Percentiles rank a stretch among this genome's conserved stretches.
These are phyloP conservation scores for Macrobrachium rosenbergii DNA, from an alignment of 1,140 invertebrate species.

Conservation along the genomic window DNA sequence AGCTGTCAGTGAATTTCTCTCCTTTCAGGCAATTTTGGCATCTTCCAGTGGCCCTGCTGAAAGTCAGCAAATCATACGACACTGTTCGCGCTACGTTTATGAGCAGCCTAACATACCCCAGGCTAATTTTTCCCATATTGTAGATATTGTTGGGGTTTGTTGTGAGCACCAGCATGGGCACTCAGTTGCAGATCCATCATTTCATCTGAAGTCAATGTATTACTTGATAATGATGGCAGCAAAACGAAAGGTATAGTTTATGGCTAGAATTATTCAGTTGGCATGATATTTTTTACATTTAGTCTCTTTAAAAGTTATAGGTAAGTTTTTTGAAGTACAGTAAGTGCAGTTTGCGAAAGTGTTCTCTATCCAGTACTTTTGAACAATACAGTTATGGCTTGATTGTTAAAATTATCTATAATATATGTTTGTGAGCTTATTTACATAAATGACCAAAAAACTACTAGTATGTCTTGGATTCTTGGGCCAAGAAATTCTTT, in stretches of 20 bases:
- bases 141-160: slow-evolving; percentile 24
- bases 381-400: no score
- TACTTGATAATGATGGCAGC: slow-evolving; percentile 15
- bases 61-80: slow-evolving; percentile 24
- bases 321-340: no score
- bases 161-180: slow-evolving; percentile 16
- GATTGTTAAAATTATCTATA: no score
- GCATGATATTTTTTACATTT: no score
- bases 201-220: slow-evolving; percentile 37
- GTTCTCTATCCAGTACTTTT: no score
- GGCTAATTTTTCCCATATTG: background rate
- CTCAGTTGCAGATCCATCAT: slow-evolving; percentile 3
- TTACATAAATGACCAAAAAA: no score
- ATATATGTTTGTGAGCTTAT: no score
- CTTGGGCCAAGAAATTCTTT: no score
- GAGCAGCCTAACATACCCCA: slow-evolving; percentile 2
- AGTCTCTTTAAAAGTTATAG: no score
- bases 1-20: no score
- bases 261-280: background rate
- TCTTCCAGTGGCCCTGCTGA: background rate
- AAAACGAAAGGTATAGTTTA: slow-evolving; percentile 18
- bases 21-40: background rate
- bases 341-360: no score
- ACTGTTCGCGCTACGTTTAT: slow-evolving; percentile 28
- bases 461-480: no score